Conservation (phyloP, 2,113 vertebrate species). For the Brachyistius frenatus region DNA sequence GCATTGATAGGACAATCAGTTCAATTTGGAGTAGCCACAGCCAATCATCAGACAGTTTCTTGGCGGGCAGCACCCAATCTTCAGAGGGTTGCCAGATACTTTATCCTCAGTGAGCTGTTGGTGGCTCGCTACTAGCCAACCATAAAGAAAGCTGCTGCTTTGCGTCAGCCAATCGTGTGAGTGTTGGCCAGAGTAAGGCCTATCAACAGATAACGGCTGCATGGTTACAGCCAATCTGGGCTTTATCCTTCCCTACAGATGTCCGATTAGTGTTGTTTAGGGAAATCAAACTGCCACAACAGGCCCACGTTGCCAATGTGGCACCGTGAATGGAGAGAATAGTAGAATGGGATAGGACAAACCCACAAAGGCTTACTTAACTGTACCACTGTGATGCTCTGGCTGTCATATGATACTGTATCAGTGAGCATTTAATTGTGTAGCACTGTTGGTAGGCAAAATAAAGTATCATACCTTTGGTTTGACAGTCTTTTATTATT, state of each 20-base stretch:
- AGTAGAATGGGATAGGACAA: slow-evolving; percentile 47
- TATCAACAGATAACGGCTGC: slow-evolving; percentile 75
- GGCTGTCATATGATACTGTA: slow-evolving; percentile 8
- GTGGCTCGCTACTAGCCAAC: slow-evolving; percentile 68
- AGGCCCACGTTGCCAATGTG: slow-evolving; percentile 60
- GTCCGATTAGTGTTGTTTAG: slow-evolving; percentile 82
- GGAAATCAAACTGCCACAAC: slow-evolving; percentile 74
- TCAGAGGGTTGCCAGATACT: slow-evolving; percentile 72
- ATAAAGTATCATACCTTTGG: neutral
- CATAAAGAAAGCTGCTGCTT: slow-evolving; percentile 69
- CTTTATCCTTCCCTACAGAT: slow-evolving; percentile 83
- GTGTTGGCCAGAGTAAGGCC: slow-evolving; percentile 64
- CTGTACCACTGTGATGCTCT: slow-evolving; percentile 26
- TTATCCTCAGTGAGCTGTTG: slow-evolving; percentile 67
- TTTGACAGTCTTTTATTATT: no score
- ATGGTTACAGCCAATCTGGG: slow-evolving; percentile 72
- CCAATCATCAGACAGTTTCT: slow-evolving; percentile 78
- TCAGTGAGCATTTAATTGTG: slow-evolving; percentile 3
- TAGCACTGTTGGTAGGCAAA: neutral
- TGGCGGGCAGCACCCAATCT: slow-evolving; percentile 76
- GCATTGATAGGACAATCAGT: slow-evolving; percentile 80
- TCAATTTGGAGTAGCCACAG: slow-evolving; percentile 64
- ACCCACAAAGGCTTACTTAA: slow-evolving; percentile 47
- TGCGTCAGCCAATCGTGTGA: slow-evolving; percentile 65
- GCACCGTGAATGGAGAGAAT: slow-evolving; percentile 45